These are phyloP conservation scores for Gymnobelideus leadbeateri DNA, from an alignment of 2,113 vertebrate species.

Conservation along the genomic window DNA sequence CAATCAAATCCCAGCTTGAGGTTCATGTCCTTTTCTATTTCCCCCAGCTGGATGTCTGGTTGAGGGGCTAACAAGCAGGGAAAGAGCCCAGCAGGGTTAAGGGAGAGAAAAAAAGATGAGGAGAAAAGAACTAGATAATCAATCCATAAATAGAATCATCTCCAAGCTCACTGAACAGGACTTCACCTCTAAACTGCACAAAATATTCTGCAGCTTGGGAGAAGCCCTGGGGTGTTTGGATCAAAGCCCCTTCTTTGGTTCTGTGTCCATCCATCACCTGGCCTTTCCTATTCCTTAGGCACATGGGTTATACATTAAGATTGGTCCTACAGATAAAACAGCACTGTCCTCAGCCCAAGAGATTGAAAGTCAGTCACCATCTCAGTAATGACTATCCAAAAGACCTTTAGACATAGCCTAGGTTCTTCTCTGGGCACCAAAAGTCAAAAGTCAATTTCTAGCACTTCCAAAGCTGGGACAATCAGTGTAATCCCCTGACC, in stretches of 20 bases:
- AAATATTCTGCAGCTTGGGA: neutral
- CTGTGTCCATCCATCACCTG: neutral
- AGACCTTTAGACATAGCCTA: neutral
- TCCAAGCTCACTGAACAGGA: neutral
- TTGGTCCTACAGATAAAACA: neutral
- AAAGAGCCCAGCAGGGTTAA: neutral
- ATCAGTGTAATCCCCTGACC: neutral
- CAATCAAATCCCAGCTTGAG: slow-evolving; percentile 16
- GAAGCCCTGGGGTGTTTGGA: neutral
- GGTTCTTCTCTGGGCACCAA: neutral
- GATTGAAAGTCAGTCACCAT: neutral
- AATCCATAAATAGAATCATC: neutral
- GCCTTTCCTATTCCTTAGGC: neutral
- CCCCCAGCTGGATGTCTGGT: neutral
- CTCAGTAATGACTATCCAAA: neutral
- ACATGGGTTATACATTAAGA: neutral
- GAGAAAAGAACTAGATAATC: neutral
- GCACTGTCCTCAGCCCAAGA: neutral
- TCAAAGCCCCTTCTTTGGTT: neutral
- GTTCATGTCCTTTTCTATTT: slow-evolving; percentile 36
- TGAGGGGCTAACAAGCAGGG: neutral
- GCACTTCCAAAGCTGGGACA: neutral
- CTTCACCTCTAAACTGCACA: neutral
- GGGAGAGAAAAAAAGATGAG: neutral
- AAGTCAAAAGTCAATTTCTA: neutral